A percentile compares a stretch with the other conserved stretches of the same genome.
These are phyloP conservation scores for Peromyscus aztecus DNA, from an alignment of 2,797 vertebrate genomes.

Conservation along the genomic window DNA sequence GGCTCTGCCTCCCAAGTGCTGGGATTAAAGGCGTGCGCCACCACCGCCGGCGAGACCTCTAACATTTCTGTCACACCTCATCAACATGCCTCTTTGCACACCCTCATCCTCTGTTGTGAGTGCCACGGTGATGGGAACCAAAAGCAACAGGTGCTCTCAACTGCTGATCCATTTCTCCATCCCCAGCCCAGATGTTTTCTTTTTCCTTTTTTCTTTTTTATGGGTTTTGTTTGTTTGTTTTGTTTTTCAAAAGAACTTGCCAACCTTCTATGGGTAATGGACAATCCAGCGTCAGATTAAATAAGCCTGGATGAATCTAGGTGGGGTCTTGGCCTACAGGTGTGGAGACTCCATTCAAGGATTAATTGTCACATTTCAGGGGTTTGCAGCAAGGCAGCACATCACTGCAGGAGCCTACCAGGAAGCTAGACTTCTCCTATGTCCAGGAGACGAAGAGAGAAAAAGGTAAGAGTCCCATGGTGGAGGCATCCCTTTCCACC, in stretches of 20 bases:
- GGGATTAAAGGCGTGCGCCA: too few species aligned
- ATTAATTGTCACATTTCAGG: background rate
- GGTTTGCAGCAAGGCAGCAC: background rate
- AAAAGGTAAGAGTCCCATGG: background rate
- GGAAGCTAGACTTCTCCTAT: background rate
- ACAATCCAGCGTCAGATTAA: background rate
- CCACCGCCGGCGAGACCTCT: background rate
- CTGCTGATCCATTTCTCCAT: background rate
- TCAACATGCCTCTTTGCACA: background rate
- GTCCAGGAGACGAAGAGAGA: background rate
- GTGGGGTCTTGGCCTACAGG: background rate
- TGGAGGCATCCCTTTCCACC: too few species aligned
- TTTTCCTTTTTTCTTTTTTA: too few species aligned
- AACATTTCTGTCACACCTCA: background rate
- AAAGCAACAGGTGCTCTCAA: background rate
- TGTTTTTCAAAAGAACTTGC: background rate
- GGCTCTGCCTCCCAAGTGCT: too few species aligned
- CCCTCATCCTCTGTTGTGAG: background rate
- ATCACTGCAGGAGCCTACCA: background rate
- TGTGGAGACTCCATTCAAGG: background rate
- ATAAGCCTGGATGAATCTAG: background rate
- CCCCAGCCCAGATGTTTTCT: background rate
- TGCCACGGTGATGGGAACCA: background rate
- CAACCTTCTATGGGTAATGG: background rate
- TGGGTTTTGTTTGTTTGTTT: background rate